Conservation (phyloP, 2,888 invertebrate genomes). For the Lasioglossum oenotherae region DNA sequence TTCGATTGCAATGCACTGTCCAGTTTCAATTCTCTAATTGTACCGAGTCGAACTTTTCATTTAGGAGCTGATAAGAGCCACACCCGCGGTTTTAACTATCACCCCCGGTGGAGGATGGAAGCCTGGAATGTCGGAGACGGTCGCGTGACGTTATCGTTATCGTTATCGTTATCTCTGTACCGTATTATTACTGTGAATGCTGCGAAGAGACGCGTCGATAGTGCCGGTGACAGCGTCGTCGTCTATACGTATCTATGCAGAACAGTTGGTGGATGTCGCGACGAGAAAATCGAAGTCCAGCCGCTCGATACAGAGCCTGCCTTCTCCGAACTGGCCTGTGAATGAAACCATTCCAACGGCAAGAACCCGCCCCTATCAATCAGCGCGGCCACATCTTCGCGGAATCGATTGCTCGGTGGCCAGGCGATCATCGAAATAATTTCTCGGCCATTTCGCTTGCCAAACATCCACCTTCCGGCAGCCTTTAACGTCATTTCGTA, state of each 20-base stretch:
- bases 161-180: not conserved
- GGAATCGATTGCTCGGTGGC: conserved; percentile 22
- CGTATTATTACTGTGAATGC: conserved; percentile 11
- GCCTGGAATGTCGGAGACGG: not conserved
- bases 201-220: conserved; percentile 49
- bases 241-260: conserved; percentile 40
- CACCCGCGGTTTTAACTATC: not conserved
- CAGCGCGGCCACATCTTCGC: not conserved
- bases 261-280: conserved; percentile 50
- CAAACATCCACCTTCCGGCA: not conserved
- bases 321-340: conserved; percentile 55
- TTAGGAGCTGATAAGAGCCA: not conserved
- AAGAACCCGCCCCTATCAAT: conserved; percentile 40
- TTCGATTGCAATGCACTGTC: not conserved
- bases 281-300: conserved; percentile 58
- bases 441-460: not conserved
- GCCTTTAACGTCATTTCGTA: not conserved
- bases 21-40: not conserved
- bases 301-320: conserved; percentile 55
- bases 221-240: conserved; percentile 47
- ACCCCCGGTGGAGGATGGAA: not conserved
- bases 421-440: not conserved
- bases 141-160: conserved; percentile 28
- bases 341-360: conserved; percentile 55
- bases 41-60: not conserved